These are phyloP conservation scores for Lithobates pipiens DNA, from an alignment of 2,797 vertebrate species.

Conservation along the genomic window DNA sequence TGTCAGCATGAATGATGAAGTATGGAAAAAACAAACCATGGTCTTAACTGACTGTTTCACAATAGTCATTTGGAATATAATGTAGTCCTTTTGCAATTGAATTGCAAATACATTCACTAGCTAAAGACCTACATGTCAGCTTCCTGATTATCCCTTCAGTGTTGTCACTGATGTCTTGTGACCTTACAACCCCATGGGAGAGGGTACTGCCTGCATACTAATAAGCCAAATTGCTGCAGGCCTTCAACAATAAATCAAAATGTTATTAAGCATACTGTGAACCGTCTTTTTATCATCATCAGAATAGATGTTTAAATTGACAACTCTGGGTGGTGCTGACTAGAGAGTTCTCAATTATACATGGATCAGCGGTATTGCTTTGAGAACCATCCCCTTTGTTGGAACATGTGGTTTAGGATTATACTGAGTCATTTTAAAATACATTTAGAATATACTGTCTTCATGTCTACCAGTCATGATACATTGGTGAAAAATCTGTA, in stretches of 20 bases:
- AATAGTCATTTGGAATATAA: conserved; percentile 21
- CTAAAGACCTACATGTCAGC: conserved; percentile 38
- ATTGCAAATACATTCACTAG: conserved; percentile 50
- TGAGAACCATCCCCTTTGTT: background rate
- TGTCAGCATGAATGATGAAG: conserved; percentile 11
- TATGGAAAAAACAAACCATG: conserved; percentile 25
- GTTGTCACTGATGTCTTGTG: conserved; percentile 53
- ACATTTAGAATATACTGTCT: background rate
- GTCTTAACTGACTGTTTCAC: conserved; percentile 54
- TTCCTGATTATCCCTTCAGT: conserved; percentile 55
- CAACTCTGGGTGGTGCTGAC: background rate
- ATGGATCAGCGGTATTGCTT: background rate
- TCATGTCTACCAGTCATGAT: background rate
- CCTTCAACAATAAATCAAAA: conserved; percentile 35
- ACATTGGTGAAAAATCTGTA: background rate
- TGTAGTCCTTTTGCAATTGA: conserved; percentile 35
- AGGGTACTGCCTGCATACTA: conserved; percentile 43
- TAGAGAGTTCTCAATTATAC: background rate
- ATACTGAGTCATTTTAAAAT: background rate
- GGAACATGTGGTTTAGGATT: background rate
- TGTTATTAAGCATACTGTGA: conserved; percentile 40
- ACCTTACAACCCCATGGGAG: conserved; percentile 48
- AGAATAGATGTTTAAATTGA: conserved; percentile 17
- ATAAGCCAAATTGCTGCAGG: conserved; percentile 38
- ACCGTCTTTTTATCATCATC: conserved; percentile 7